phyloP scores from a whole-genome alignment of 2,113 vertebrate genomes.

The Mesoclemmys tuberculata region DNA sequence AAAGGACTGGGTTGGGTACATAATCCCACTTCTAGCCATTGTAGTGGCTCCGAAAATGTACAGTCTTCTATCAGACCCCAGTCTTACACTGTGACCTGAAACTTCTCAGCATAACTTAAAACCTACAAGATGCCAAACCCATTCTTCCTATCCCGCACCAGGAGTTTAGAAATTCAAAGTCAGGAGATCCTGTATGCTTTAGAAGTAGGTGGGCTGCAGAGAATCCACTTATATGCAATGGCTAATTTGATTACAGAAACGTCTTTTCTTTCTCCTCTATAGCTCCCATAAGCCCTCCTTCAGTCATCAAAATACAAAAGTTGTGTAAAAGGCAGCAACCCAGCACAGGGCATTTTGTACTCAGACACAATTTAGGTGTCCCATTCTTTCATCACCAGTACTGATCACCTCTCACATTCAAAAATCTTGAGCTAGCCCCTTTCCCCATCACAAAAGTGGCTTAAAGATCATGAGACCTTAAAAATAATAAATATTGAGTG shows the following conservation, averaged over 20 bases:
- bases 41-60: accelerated
- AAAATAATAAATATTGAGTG: too few species aligned
- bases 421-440: background rate
- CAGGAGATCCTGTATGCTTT: background rate
- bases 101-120: background rate
- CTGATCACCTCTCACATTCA: background rate
- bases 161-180: background rate
- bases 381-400: background rate
- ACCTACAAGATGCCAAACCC: background rate
- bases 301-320: too few species aligned
- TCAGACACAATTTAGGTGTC: background rate
- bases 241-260: background rate
- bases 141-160: background rate
- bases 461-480: background rate
- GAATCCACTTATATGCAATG: background rate
- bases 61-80: background rate
- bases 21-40: accelerated
- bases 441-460: background rate
- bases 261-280: background rate
- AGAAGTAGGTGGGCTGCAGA: background rate
- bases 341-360: too few species aligned
- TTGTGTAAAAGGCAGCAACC: too few species aligned
- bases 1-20: background rate
- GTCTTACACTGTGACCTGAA: background rate
- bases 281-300: background rate